Evolutionary conservation across 2,797 vertebrate genomes (phyloP).

Genomic region (Spea hammondii): DNA sequence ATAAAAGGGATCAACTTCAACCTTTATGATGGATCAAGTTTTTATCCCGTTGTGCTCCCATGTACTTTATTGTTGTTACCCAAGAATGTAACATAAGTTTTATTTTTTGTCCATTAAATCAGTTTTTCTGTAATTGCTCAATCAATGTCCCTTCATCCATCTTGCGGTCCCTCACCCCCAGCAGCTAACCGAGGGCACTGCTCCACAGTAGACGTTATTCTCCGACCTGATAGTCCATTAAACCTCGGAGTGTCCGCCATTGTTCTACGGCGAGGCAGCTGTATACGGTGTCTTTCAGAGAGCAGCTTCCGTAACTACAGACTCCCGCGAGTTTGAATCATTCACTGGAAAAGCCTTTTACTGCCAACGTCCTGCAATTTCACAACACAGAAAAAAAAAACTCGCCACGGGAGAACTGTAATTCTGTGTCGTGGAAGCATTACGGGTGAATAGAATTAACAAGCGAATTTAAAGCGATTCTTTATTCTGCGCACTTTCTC

Average conservation of each 20-base stretch:
- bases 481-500: too few species aligned
- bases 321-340: constrained; percentile 63
- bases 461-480: too few species aligned
- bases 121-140: too few species aligned
- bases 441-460: constrained; percentile 56
- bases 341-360: constrained; percentile 65
- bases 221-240: constrained; percentile 29
- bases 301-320: constrained; percentile 61
- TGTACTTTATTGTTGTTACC: too few species aligned
- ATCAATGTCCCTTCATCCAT: too few species aligned
- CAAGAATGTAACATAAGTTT: too few species aligned
- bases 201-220: constrained; percentile 6
- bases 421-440: constrained; percentile 63
- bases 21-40: too few species aligned
- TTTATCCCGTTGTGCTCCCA: too few species aligned
- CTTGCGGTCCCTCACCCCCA: not conserved
- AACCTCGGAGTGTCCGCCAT: constrained; percentile 28
- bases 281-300: constrained; percentile 48
- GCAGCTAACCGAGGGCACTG: constrained; percentile 1
- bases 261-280: constrained; percentile 35
- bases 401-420: constrained; percentile 62
- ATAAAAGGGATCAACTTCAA: too few species aligned
- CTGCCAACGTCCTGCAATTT: constrained; percentile 58
- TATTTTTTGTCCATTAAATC: too few species aligned
- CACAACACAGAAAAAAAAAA: constrained; percentile 58